Evolutionary conservation across 2,888 invertebrate species (phyloP), one percentile per base, ranked within the genome.

Genomic region (Drosophila emarginata): DNA sequence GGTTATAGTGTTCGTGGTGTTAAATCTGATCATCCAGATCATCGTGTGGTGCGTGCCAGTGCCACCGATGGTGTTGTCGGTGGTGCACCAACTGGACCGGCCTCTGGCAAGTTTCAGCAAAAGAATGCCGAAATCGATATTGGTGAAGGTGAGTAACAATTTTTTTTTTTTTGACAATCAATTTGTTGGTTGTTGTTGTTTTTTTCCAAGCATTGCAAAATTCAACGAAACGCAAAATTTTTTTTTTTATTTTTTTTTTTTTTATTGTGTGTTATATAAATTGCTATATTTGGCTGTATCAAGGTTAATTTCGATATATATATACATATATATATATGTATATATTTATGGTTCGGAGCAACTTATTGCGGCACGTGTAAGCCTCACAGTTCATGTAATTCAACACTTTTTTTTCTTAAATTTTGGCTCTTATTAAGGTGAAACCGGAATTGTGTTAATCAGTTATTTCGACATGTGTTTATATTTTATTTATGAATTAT

Each of bases 111-210:
- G 79, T 91, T 92, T 67, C 90, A 90, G 73, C 81, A 90, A 63
- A 90, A 91, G 76, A 89, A 90, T 74, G 90, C 91, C 65, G 91
- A 92, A 82, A 89, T 91, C 70, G 91, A 91, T 71, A 88, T 91
- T 62, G 88, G 90, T 63, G 92, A 91, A 91, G 91, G 92, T 91
- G 78, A 90, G 90, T 80, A 61, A 59, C 56, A 11, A 50, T 18
- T 54, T 53, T 59, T 70, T 32, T 40, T 75, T 67, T 68, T 9
- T 32, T 23, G 65, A 69, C 66, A 73, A 51, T 32, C 45, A 60
- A 40, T 61, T 15, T 53, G n/a, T 45, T 45, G 39, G 65, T 52
- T 63, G 62, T 65, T 68, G n/a, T n/a, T n/a, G n/a, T n/a, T 71
- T 67, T 59, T 72, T 66, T 63, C 54, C 53, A 56, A 56, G 62